Conservation (phyloP, 2,113 vertebrate species). For the Bujurquina vittata region DNA sequence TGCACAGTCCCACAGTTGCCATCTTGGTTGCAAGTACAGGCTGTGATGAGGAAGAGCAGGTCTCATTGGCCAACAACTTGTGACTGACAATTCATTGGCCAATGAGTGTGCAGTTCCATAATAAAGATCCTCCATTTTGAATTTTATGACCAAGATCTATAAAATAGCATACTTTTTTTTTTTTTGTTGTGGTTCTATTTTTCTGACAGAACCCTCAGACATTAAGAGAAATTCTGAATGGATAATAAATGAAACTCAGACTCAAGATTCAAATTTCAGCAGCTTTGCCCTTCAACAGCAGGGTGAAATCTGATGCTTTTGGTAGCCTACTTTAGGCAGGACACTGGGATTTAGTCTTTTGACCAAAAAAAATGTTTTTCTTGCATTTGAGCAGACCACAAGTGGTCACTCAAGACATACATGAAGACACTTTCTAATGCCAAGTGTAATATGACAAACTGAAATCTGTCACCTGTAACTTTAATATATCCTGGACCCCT, state of each 20-base stretch:
- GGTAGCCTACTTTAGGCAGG: too few species aligned
- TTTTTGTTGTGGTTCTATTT: neutral
- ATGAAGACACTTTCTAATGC: neutral
- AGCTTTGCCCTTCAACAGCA: neutral
- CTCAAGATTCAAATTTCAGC: neutral
- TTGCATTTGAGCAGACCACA: too few species aligned
- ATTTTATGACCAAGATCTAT: too few species aligned
- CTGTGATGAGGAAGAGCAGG: neutral
- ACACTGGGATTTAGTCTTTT: neutral
- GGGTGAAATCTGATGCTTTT: neutral
- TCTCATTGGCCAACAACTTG: neutral
- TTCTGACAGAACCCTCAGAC: neutral
- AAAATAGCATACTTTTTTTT: too few species aligned
- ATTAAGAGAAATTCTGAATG: neutral
- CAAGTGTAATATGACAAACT: neutral
- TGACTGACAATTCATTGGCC: too few species aligned
- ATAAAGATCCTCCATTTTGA: too few species aligned
- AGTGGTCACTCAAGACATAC: too few species aligned
- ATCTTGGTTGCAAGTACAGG: neutral
- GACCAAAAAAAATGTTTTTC: too few species aligned
- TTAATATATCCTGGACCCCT: neutral
- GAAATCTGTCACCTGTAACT: neutral
- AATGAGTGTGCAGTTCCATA: too few species aligned
- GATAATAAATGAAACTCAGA: neutral
- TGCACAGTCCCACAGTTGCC: neutral